Evolutionary conservation across 2,113 vertebrate genomes (phyloP).

Genomic region (Neopipo cinnamomea): DNA sequence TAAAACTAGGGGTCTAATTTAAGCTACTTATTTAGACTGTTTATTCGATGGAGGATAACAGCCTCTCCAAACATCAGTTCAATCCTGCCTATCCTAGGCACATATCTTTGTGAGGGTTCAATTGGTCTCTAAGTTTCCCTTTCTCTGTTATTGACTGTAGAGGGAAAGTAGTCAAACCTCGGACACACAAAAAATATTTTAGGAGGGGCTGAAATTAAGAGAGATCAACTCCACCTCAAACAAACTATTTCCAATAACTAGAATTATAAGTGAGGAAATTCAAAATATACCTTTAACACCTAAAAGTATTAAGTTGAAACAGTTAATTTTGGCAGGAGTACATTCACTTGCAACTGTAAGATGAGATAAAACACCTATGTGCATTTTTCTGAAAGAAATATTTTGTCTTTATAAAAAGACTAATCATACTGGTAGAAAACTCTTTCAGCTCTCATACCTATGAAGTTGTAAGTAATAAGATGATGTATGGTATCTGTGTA

Average conservation of each 20-base stretch:
- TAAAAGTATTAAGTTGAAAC: neutral
- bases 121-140: neutral
- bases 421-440: neutral
- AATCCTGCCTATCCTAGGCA: neutral
- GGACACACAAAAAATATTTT: neutral
- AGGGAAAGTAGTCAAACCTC: neutral
- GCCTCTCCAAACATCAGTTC: neutral
- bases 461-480: neutral
- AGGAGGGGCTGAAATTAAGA: neutral
- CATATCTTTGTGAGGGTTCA: neutral
- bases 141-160: neutral
- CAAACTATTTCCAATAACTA: neutral
- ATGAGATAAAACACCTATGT: neutral
- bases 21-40: neutral
- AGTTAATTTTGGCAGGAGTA: neutral
- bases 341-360: neutral
- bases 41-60: neutral
- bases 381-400: neutral
- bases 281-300: neutral
- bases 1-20: neutral
- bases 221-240: neutral
- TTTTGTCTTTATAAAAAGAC: neutral
- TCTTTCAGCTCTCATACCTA: rapidly evolving
- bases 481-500: neutral
- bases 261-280: neutral